phyloP scores from a whole-genome alignment of 2,113 vertebrate species.

The Myocastor coypus region DNA sequence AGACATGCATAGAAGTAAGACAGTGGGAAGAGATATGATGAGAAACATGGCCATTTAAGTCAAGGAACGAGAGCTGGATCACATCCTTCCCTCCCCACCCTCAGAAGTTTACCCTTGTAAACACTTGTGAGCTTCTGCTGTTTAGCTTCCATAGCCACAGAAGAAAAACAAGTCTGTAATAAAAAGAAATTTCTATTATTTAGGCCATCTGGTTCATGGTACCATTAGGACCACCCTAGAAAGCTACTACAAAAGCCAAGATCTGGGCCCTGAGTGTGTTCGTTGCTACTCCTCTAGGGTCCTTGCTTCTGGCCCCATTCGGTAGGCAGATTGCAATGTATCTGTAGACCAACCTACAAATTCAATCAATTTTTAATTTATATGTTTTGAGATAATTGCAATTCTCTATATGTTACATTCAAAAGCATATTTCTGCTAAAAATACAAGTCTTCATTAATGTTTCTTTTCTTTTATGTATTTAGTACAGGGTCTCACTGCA shows the following conservation, averaged over 20 bases:
- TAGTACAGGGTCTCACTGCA: too few relatives aligned
- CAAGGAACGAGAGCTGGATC: not conserved
- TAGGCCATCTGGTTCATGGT: not conserved
- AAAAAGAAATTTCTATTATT: not conserved
- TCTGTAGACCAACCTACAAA: not conserved
- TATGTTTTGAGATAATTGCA: not conserved
- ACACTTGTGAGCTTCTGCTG: not conserved
- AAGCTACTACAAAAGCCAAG: not conserved
- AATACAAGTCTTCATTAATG: not conserved
- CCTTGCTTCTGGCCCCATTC: not conserved
- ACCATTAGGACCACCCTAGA: not conserved
- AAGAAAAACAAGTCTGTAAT: not conserved
- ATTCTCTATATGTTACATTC: not conserved
- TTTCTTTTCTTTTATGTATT: too few relatives aligned
- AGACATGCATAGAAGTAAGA: not conserved
- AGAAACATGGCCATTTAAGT: not conserved
- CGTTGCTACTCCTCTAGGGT: not conserved
- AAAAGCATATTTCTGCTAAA: not conserved
- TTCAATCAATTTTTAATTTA: not conserved
- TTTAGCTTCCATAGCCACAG: not conserved
- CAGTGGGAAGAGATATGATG: not conserved
- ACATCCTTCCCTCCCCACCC: not conserved
- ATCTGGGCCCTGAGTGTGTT: not conserved
- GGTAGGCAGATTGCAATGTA: not conserved
- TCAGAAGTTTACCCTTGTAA: not conserved